A percentile compares a stretch with the other conserved stretches of the same genome.
Evolutionary conservation across 2,113 vertebrate species (phyloP).

Genomic region (Setophaga kirtlandii): DNA sequence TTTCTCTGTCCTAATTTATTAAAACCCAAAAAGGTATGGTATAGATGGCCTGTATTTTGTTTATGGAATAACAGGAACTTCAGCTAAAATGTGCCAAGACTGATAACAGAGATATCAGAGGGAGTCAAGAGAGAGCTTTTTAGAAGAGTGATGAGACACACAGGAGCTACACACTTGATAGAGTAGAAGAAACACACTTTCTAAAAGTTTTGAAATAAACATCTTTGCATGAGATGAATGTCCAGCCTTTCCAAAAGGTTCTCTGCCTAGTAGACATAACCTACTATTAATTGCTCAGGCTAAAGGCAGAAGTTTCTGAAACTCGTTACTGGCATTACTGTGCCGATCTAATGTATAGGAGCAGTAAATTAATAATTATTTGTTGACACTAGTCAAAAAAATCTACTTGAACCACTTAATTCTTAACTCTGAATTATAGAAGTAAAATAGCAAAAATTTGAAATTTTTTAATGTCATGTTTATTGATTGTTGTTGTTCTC

Average conservation of each 20-base stretch:
- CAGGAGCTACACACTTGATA: neutral
- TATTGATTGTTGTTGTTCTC: conserved; percentile 42
- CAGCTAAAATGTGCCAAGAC: neutral
- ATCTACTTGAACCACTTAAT: neutral
- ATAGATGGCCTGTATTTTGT: neutral
- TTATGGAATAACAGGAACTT: neutral
- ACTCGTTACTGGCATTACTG: neutral
- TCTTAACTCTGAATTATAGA: neutral
- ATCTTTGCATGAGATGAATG: neutral
- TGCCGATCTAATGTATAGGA: neutral
- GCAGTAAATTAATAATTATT: neutral
- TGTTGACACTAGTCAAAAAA: neutral
- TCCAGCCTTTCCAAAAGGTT: neutral
- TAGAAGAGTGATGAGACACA: neutral
- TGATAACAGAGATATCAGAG: neutral
- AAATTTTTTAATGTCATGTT: conserved; percentile 25
- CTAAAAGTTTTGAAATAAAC: neutral
- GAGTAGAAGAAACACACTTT: neutral
- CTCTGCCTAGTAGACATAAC: neutral
- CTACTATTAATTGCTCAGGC: neutral
- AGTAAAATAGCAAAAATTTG: conserved; percentile 23
- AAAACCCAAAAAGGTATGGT: neutral
- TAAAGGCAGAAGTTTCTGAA: neutral
- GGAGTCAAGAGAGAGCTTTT: neutral
- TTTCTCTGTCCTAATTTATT: neutral